Base-by-base conservation (phyloP, 2,888 invertebrate genomes). In the Chloroclystis v-ata region DNA sequence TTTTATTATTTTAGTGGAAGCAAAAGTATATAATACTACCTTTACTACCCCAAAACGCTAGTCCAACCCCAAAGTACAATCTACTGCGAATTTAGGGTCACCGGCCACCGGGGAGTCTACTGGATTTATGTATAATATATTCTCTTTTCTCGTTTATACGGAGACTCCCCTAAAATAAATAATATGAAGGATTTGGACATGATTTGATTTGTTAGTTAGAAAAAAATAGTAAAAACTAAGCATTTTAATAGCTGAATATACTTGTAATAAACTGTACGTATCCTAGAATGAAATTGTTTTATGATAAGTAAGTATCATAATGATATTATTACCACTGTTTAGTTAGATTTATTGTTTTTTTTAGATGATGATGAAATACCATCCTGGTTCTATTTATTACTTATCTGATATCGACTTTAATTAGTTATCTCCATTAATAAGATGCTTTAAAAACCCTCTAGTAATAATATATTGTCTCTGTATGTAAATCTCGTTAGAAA, bases 81-180 rank as follows among this genome's bases (percentile, higher is more conserved):
- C 53, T 63, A 61, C 57, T 45, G 25, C 37, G 54, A 55, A 54
- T 62, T 60, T 59, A 58, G 52, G 67, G 65, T 63, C 61, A 61
- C 58, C 51, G 53, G 52, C 49, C 65, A 59, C 58, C 37, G 41
- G 65, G 65, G 65, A 61, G 59, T 65, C 61, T 57, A 39, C 43
- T 30, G 63, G 60, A 68, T 68, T 68, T 66, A 67, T 58, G 59
- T 51, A 58, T 54, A 44, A 65, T 60, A 59, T 62, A 55, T 54
- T 60, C 52, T 20, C 43, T 55, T 57, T 61, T 60, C 64, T 56
- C 56, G 49, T 49, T 61, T 68, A 60, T 60, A 54, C 50, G 54
- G 60, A 51, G 49, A 51, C 50, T 52, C 52, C 40, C 30, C n/a
- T n/a, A 43, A 53, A 52, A 49, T 40, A 53, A 55, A 57, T 53